Base-by-base conservation (phyloP, 2,888 invertebrate genomes). In the Phrixothrix hirtus region DNA sequence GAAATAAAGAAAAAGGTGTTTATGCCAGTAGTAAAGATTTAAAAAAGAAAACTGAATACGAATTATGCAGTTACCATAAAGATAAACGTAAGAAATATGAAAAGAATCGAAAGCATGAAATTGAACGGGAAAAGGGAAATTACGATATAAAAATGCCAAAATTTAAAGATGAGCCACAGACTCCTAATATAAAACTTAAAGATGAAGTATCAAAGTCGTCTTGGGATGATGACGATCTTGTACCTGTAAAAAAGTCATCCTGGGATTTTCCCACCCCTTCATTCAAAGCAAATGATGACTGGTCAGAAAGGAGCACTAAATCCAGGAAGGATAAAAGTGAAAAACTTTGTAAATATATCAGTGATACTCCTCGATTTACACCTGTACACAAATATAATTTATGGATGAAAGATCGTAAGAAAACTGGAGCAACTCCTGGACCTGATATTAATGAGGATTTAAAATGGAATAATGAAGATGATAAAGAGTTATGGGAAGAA, bases 211-310 rank as follows among this genome's bases (percentile, higher is more conserved):
- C 83, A 35, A 87, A 83, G 68, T 84, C 85, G 30, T 82, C 85
- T n/a, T 89, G 89, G 89, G 89, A 89, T 63, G 88, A 89, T 37
- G 79, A 79, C 21, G 78, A 81, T 2, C 81, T 80, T 26, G 77
- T 77, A 2, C 81, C 83, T 1, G 71, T 80, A 0, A 83, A 83
- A 48, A 86, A 84, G 62, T 95, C 95, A 0, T 85, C 87, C 41
- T 97, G 96, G 96, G 96, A 96, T 75, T 86, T 91, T 69, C 94
- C 95, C 0, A 95, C 95, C 0, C 96, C 95, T 0, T 80, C 82
- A 61, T 79, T 77, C 60, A 77, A 72, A 44, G 44, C 46, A n/a
- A 46, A 50, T 17, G 60, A 60, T 34, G 69, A 71, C 36, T 75
- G 74, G 74, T 75, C 75, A 14, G 75, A 75, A 53, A 59, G 74